Conservation (phyloP, 2,113 vertebrate genomes). For the Crotalus viridis region DNA sequence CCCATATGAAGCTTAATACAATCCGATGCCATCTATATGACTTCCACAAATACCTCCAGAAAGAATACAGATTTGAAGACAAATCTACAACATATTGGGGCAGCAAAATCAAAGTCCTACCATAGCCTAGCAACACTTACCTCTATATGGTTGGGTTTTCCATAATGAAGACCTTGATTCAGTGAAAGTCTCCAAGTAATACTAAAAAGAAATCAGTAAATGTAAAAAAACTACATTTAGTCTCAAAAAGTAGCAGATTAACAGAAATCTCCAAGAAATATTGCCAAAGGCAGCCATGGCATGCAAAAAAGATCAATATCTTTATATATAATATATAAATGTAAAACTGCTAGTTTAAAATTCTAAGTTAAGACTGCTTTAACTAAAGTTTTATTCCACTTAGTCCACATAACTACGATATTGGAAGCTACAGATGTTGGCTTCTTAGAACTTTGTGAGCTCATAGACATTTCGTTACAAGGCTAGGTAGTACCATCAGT, state of each 20-base stretch:
- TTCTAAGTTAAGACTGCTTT: background rate
- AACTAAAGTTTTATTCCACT: background rate
- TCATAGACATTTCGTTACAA: background rate
- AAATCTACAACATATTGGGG: fast-evolving
- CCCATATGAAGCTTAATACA: background rate
- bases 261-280: background rate
- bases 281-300: background rate
- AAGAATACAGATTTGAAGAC: background rate
- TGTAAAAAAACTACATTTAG: background rate
- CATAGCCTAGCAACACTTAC: constrained; percentile 3
- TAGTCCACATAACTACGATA: background rate
- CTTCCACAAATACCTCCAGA: background rate
- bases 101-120: background rate
- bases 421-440: background rate
- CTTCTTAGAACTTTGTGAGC: background rate
- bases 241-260: background rate
- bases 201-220: constrained; percentile 51
- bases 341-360: background rate
- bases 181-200: constrained; percentile 67
- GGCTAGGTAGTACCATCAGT: background rate
- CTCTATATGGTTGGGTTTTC: constrained; percentile 46
- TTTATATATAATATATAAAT: background rate
- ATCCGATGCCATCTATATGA: background rate
- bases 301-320: background rate
- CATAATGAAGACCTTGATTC: constrained; percentile 65